Conservation (phyloP, 2,888 invertebrate genomes). For the Lasioglossum malachurum region DNA sequence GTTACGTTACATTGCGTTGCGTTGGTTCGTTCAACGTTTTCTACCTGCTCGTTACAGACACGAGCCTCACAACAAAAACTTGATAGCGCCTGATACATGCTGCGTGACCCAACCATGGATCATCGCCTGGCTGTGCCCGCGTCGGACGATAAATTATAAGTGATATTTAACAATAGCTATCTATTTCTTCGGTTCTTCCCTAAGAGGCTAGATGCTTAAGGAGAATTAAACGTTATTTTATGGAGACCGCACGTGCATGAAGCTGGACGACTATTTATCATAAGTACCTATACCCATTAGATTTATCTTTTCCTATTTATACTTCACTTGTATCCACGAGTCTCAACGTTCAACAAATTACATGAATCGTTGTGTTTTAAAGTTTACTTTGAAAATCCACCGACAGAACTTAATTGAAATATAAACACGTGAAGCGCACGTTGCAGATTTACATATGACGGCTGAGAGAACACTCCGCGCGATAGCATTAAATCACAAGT, state of each 20-base stretch:
- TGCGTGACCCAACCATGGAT: not conserved
- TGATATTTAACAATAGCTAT: not conserved
- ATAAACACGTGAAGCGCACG: not conserved
- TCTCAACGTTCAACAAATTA: not conserved
- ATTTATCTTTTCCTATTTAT: not conserved
- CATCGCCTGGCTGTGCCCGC: too few species aligned
- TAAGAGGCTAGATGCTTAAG: not conserved
- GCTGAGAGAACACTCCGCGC: not conserved
- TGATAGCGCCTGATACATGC: not conserved
- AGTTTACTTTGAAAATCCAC: not conserved
- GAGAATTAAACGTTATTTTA: not conserved
- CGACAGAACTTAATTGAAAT: not conserved
- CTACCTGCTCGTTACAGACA: conserved; percentile 1
- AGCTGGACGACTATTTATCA: not conserved
- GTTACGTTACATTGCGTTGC: not conserved
- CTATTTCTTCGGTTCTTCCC: not conserved
- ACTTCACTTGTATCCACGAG: not conserved
- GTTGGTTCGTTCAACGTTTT: not conserved
- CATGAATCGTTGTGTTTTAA: not conserved
- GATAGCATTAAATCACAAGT: not conserved
- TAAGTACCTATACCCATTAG: not conserved
- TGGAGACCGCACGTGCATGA: not conserved
- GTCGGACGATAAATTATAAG: not conserved
- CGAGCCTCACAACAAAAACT: not conserved
- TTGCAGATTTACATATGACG: not conserved